phyloP scores from a whole-genome alignment of 2,113 vertebrate genomes.

The Podocnemis expansa region DNA sequence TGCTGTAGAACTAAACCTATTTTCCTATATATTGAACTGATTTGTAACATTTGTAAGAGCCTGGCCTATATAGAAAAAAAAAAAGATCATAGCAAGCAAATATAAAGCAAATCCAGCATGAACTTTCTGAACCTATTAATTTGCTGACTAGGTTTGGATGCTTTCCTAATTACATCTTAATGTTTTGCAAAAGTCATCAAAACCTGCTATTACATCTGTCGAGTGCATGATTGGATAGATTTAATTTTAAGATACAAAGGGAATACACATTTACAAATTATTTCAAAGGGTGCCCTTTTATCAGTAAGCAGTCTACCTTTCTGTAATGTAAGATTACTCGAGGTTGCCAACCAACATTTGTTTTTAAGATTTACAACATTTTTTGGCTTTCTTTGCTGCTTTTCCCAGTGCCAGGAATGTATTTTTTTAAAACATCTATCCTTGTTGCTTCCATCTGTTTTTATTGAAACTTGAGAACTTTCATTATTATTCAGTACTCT shows the following conservation, averaged over 20 bases:
- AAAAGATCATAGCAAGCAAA: not conserved
- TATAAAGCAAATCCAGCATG: conserved; percentile 17
- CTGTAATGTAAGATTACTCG: not conserved
- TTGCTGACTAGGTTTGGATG: conserved; percentile 52
- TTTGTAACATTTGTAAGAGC: conserved; percentile 12
- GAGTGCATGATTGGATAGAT: not conserved
- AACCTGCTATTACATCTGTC: conserved; percentile 30
- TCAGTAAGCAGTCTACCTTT: not conserved
- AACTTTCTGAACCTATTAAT: conserved; percentile 45
- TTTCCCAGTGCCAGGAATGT: not conserved
- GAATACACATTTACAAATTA: not conserved
- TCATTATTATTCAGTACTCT: conserved; percentile 12
- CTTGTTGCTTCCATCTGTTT: conserved; percentile 26
- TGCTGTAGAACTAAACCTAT: not conserved
- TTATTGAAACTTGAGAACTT: conserved; percentile 27
- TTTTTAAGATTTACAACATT: not conserved
- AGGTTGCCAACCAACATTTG: not conserved
- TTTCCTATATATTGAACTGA: conserved; percentile 15
- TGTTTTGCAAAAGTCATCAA: conserved; percentile 62
- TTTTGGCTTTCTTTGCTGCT: not conserved
- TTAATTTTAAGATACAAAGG: conserved; percentile 19
- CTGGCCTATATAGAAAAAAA: conserved; percentile 18
- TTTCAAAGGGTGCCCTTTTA: not conserved
- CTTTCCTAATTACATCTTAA: conserved; percentile 63
- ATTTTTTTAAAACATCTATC: not conserved